Evolutionary conservation across 1,140 invertebrate genomes (phyloP).

Genomic region (honey bee (Apis mellifera)): Amel_HAv3.1 CM009935.2:13022001-13022500

Average conservation of each 20-base stretch:
- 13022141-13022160: neutral
- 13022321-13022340: conserved; percentile 19
- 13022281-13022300: conserved; percentile 16
- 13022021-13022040: neutral
- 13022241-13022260: neutral
- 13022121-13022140: no score
- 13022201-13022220: neutral
- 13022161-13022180: neutral
- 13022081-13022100: no score
- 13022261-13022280: conserved; percentile 6
- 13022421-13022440: conserved; percentile 50
- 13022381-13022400: neutral
- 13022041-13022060: no score
- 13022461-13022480: conserved; percentile 67
- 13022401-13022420: conserved; percentile 22
- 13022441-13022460: conserved; percentile 20
- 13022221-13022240: neutral
- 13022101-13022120: no score
- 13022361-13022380: conserved; percentile 34
- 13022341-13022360: neutral
- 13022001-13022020: neutral
- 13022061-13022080: no score
- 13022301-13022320: conserved; percentile 43
- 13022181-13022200: no score
- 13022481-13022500: conserved; percentile 72